These are phyloP conservation scores for Hemicordylus capensis DNA, from an alignment of 2,113 vertebrate genomes.

Conservation along the genomic window DNA sequence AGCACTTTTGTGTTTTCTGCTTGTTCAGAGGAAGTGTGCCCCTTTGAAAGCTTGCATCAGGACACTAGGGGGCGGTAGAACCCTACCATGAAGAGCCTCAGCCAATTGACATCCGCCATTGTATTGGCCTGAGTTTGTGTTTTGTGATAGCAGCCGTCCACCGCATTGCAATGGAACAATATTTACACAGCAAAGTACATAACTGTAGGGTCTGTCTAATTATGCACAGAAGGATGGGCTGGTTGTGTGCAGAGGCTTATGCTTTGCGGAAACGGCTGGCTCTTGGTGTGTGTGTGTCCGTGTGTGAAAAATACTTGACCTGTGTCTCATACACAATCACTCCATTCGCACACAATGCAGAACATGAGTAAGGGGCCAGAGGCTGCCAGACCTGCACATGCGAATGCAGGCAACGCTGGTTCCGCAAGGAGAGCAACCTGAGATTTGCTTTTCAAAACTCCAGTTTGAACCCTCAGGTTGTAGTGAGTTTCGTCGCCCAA, in stretches of 20 bases:
- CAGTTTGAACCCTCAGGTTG: no score
- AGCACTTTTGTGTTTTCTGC: rapidly evolving
- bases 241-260: background rate
- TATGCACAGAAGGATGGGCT: background rate
- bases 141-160: rapidly evolving
- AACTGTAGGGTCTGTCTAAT: background rate
- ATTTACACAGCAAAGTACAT: constrained; percentile 10
- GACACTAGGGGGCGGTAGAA: constrained; percentile 69
- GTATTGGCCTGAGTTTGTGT: rapidly evolving
- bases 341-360: no score
- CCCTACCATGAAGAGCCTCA: background rate
- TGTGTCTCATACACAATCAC: background rate
- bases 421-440: no score
- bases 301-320: background rate
- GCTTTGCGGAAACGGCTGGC: background rate
- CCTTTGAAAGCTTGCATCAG: no score
- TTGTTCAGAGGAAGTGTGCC: rapidly evolving
- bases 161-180: background rate
- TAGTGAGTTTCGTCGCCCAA: no score
- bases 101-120: rapidly evolving
- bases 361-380: no score
- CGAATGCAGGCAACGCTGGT: no score
- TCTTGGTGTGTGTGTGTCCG: rapidly evolving
- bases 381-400: no score
- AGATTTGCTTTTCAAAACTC: no score